Base-by-base conservation (phyloP, 1,140 invertebrate species). In the Penaeus japonicus region DNA sequence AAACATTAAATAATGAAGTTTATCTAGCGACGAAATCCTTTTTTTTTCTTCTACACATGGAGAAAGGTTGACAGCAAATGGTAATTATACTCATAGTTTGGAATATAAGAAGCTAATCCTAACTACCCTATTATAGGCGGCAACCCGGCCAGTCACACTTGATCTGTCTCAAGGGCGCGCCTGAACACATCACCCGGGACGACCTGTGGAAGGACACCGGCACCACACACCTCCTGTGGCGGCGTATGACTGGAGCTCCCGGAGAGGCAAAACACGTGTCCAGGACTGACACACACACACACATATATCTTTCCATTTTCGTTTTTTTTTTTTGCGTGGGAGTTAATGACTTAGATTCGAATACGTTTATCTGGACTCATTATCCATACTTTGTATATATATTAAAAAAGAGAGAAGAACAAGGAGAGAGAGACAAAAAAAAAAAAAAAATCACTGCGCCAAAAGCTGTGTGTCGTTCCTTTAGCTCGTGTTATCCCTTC, bases 41-140 rank as follows among this genome's bases (percentile, higher is more conserved):
- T 53, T 35, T 84, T 83, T 59, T 57, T 35, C 81, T 88, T 82
- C 87, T 75, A 88, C 73, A 88, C 70, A 79, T 65, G 81, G 81
- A 84, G 80, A 82, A 83, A 77, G 81, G 57, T 65, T 24, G 81
- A 88, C 87, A 88, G 87, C 80, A 88, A 88, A 84, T 88, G 65
- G 62, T 83, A 83, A 87, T 87, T 57, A 73, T 82, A 88, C 65
- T 88, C 55, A 81, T 83, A 88, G 53, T 80, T 80, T 87, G 55
- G 87, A 88, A 84, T 88, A 88, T 87, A 87, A 84, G 73, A 85
- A 88, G 87, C 87, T 88, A 83, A 88, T 55, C 55, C 87, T 88
- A 88, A 84, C 59, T 88, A 88, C 22, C 80, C 70, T 88, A 88
- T 62, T 39, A 54, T 55, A 53, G 86, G 87, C 27, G 79, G 73